These are phyloP conservation scores for Cryptoblepharus egeriae DNA, from an alignment of 2,797 vertebrate species.

Conservation along the genomic window DNA sequence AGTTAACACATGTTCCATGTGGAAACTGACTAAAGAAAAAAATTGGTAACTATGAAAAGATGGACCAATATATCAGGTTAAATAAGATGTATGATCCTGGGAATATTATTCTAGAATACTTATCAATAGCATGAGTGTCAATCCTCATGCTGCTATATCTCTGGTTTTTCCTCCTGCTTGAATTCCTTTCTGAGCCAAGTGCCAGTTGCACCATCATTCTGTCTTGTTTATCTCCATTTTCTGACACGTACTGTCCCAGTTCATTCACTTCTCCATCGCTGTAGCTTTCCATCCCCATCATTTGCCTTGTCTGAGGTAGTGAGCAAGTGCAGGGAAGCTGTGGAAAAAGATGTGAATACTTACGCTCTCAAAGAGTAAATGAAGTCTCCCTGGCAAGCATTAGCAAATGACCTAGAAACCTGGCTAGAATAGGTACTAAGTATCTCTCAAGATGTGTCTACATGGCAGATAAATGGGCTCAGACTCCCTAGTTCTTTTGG, in stretches of 20 bases:
- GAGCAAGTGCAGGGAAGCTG: constrained; percentile 87
- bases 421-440: neutral
- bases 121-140: constrained; percentile 92
- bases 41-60: constrained; percentile 81
- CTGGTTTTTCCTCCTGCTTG: constrained; percentile 78
- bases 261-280: constrained; percentile 85
- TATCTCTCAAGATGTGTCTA: no score
- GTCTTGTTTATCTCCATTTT: constrained; percentile 84
- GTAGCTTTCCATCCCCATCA: constrained; percentile 83
- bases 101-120: constrained; percentile 90
- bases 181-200: constrained; percentile 80
- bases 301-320: constrained; percentile 74
- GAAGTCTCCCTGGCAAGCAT: neutral
- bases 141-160: constrained; percentile 86
- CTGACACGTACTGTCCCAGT: constrained; percentile 80
- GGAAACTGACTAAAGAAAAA: constrained; percentile 33
- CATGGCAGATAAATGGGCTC: no score
- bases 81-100: constrained; percentile 91
- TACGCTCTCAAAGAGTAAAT: neutral
- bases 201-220: constrained; percentile 87
- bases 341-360: constrained; percentile 6
- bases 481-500: no score
- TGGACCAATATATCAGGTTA: constrained; percentile 95
- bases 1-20: neutral
- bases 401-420: neutral